Base-by-base conservation (phyloP, 2,888 invertebrate genomes). In the Catocala nupta region DNA sequence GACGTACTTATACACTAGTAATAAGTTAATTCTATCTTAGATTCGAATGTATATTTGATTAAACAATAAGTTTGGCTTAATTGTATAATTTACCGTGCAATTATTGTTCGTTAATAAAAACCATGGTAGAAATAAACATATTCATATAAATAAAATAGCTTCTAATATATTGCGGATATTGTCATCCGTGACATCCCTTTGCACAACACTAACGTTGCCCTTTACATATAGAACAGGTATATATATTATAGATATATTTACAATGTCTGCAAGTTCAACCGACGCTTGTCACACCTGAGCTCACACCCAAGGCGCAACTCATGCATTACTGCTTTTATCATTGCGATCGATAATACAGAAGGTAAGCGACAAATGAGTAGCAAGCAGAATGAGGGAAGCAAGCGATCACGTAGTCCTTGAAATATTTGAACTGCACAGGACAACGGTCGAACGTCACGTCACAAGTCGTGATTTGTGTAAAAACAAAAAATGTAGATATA, bases 341-440 rank as follows among this genome's bases (percentile, higher is more conserved):
- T 45, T 39, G 57, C n/a, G 12, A 43, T 33, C 9, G 44, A 45
- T 16, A 11, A 36, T 11, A 36, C 49, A 53, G 36, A 66, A 59
- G 33, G 55, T 58, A 71, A 70, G 71, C 70, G 64, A 56, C 42
- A 60, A 63, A 65, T 65, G 63, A 68, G 42, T 64, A 61, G 58
- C 63, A 72, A 71, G 72, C 80, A 51, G 59, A 64, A 65, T 60
- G 13, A 64, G 65, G 55, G 53, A 59, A 54, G 67, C 70, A 53
- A 59, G 55, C 64, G 51, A 64, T 55, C 56, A 60, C 33, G 43
- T 81, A 86, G 87, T 87, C 88, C 85, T 81, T 85, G 83, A 84
- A 85, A 85, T 83, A 81, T 87, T 85, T 82, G 83, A 87, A 86
- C 84, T 70, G 65, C 73, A 72, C 65, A 56, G 65, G 59, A 59